phyloP scores from a whole-genome alignment of 1,140 invertebrate species.

The Philopotamus ludificatus region DNA sequence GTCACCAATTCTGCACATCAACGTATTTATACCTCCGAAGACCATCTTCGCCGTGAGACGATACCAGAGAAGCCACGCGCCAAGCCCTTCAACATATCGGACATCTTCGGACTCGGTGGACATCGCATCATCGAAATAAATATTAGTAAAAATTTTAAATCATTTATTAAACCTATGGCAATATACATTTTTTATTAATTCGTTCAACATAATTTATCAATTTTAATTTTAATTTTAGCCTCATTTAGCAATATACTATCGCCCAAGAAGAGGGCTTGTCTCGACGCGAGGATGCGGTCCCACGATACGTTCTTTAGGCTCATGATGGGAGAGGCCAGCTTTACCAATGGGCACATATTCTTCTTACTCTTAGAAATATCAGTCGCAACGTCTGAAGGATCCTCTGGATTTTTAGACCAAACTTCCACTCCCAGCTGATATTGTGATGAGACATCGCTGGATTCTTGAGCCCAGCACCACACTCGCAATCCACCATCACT shows the following conservation, averaged over 20 bases:
- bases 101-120: too few relatives aligned
- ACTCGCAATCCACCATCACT: slow-evolving; percentile 22
- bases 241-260: slow-evolving; percentile 8
- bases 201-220: slow-evolving; percentile 8
- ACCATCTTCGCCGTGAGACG: too few relatives aligned
- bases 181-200: too few relatives aligned
- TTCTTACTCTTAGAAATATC: not conserved
- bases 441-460: slow-evolving; percentile 1
- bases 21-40: too few relatives aligned
- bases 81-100: too few relatives aligned
- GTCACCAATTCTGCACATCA: too few relatives aligned
- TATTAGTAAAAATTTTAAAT: too few relatives aligned
- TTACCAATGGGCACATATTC: not conserved
- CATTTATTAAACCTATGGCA: too few relatives aligned
- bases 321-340: slow-evolving; percentile 15
- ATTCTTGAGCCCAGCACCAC: slow-evolving; percentile 23
- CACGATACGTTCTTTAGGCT: slow-evolving; percentile 21
- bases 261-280: slow-evolving; percentile 18
- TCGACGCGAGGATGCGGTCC: slow-evolving; percentile 2
- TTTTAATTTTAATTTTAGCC: slow-evolving; percentile 4
- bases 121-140: too few relatives aligned
- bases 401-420: slow-evolving; percentile 6
- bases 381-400: not conserved
- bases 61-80: too few relatives aligned
- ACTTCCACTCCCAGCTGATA: slow-evolving; percentile 26